Conservation (phyloP, 2,797 vertebrate genomes). For the Phrynocephalus guinanensis region DNA sequence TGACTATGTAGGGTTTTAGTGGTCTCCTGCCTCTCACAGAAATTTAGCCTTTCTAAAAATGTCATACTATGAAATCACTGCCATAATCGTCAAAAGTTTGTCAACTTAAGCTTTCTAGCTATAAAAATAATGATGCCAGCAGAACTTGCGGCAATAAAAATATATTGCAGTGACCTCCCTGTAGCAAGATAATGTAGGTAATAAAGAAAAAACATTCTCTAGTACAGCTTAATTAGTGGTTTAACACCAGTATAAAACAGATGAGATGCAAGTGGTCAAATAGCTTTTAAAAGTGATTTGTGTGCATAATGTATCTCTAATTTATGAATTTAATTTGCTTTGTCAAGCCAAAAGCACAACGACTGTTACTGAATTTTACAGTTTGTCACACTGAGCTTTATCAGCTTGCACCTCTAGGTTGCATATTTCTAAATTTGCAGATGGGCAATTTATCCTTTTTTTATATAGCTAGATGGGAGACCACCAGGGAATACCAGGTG, state of each 20-base stretch:
- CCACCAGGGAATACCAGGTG: no score
- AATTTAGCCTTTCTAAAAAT: background rate
- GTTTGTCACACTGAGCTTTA: background rate
- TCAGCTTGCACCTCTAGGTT: background rate
- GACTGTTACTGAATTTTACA: background rate
- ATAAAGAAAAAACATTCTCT: background rate
- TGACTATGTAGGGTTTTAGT: constrained; percentile 9
- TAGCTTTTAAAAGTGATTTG: constrained; percentile 9
- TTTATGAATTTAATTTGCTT: constrained; percentile 15
- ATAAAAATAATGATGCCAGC: constrained; percentile 28
- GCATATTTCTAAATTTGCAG: background rate
- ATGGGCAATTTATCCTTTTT: constrained; percentile 19
- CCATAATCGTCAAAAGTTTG: background rate
- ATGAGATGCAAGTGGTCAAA: constrained; percentile 16
- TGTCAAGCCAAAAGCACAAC: constrained; percentile 10
- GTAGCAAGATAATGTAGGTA: background rate
- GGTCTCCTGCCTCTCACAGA: constrained; percentile 9
- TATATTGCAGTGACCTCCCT: background rate
- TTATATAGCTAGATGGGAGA: no score
- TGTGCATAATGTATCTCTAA: background rate
- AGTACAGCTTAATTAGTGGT: background rate
- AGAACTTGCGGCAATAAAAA: constrained; percentile 26
- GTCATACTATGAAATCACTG: background rate
- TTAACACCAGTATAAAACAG: constrained; percentile 11
- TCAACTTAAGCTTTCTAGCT: constrained; percentile 3